A percentile compares a stretch with the other conserved stretches of the same genome.
These are phyloP conservation scores for Electrona antarctica DNA, from an alignment of 2,113 vertebrate genomes.

Conservation along the genomic window DNA sequence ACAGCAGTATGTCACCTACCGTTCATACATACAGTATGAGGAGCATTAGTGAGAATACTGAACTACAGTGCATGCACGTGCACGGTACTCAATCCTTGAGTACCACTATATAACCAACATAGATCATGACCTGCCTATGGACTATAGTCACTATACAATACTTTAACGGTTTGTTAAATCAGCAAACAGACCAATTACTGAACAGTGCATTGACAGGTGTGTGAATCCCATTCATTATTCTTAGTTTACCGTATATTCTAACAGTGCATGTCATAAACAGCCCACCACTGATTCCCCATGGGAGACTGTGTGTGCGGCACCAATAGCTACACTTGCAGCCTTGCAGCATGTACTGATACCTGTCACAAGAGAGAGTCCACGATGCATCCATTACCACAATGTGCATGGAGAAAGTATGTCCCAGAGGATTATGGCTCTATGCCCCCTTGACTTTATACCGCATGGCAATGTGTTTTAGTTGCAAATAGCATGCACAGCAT, in stretches of 20 bases:
- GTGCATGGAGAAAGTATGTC: background rate
- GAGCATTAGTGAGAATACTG: no score
- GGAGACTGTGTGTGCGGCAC: background rate
- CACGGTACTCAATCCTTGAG: no score
- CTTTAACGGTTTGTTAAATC: slow-evolving; percentile 15
- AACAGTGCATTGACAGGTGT: slow-evolving; percentile 1
- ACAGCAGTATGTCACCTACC: no score
- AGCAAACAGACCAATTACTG: slow-evolving; percentile 22
- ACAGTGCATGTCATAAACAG: slow-evolving; percentile 26
- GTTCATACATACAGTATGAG: no score
- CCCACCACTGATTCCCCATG: slow-evolving; percentile 7
- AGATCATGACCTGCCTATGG: background rate
- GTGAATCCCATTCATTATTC: slow-evolving; percentile 39
- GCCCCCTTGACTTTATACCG: background rate
- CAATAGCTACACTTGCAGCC: background rate
- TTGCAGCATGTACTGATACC: slow-evolving; percentile 2
- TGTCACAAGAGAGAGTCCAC: slow-evolving; percentile 19
- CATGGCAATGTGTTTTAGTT: background rate
- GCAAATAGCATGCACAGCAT: no score
- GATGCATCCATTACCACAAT: slow-evolving; percentile 15
- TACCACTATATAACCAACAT: background rate
- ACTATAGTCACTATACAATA: slow-evolving; percentile 12
- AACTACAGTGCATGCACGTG: no score
- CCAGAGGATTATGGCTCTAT: background rate
- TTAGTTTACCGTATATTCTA: background rate